These are phyloP conservation scores for Megaustenia siamemsis DNA, from an alignment of 2,888 invertebrate genomes.

Conservation along the genomic window DNA sequence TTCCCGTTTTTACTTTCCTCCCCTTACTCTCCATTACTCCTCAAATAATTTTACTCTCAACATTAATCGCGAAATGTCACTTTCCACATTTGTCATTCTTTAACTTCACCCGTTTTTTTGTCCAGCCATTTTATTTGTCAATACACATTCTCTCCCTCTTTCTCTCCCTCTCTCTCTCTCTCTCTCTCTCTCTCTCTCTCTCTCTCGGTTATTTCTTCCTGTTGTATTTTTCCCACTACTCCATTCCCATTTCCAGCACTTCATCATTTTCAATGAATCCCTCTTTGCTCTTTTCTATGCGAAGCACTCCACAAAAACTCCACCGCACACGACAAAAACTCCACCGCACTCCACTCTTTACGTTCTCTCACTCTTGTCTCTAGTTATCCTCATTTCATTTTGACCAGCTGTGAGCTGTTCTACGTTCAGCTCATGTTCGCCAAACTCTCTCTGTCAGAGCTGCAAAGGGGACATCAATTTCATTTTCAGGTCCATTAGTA, in stretches of 20 bases:
- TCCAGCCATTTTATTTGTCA: neutral
- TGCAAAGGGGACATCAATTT: neutral
- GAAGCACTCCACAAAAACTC: neutral
- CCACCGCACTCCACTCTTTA: neutral
- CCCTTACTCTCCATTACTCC: no score
- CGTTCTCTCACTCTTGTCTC: slow-evolving; percentile 1
- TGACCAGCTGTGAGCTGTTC: neutral
- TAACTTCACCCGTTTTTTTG: neutral
- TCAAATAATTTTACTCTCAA: no score
- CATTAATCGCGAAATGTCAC: no score
- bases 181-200: neutral
- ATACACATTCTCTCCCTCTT: no score
- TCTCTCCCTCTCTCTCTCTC: neutral
- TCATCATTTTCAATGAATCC: neutral
- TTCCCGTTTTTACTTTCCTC: no score
- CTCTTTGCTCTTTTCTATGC: neutral
- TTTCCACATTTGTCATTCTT: no score
- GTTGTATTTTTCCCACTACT: no score
- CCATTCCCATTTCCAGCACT: no score
- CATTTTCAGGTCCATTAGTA: slow-evolving; percentile 26
- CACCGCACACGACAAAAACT: neutral
- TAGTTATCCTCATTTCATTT: neutral
- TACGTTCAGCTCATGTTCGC: neutral
- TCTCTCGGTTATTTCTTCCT: no score
- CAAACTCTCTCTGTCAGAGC: neutral